Conservation (phyloP, 2,113 vertebrate species). For the Rhegmatorhina hoffmannsi region DNA sequence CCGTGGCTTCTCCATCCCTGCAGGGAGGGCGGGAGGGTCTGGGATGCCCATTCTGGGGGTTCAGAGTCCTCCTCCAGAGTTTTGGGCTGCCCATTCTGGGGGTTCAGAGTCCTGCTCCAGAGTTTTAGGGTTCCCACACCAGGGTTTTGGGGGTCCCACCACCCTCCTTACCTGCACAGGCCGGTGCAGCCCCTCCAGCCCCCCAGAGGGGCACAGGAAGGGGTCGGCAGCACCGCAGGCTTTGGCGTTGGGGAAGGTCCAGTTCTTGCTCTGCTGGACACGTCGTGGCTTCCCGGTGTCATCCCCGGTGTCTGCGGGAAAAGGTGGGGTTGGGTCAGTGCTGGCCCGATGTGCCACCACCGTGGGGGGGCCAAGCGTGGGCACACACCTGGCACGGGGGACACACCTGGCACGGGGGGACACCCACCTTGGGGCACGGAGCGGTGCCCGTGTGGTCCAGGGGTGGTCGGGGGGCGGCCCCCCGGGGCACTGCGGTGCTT, state of each 20-base stretch:
- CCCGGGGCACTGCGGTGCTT: slow-evolving; percentile 77
- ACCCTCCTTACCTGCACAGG: slow-evolving; percentile 65
- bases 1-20: background rate
- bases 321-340: background rate
- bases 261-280: slow-evolving; percentile 81
- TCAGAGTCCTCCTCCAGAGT: too few relatives aligned
- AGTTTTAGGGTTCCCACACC: background rate
- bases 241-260: slow-evolving; percentile 89
- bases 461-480: background rate
- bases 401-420: background rate
- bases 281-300: slow-evolving; percentile 43
- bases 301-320: slow-evolving; percentile 44
- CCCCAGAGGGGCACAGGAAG: slow-evolving; percentile 80
- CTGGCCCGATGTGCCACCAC: rapidly evolving
- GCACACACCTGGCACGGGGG: background rate
- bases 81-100: rapidly evolving
- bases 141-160: background rate
- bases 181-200: slow-evolving; percentile 77
- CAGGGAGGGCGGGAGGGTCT: background rate
- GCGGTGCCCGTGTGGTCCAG: background rate
- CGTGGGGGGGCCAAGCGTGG: background rate
- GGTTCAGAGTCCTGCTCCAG: background rate
- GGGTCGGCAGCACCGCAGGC: slow-evolving; percentile 76
- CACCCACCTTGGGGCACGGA: slow-evolving; percentile 64
- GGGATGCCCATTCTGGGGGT: rapidly evolving